A percentile compares a stretch with the other conserved stretches of the same genome.
phyloP scores from a whole-genome alignment of 1,140 invertebrate species.

The Physella acuta region DNA sequence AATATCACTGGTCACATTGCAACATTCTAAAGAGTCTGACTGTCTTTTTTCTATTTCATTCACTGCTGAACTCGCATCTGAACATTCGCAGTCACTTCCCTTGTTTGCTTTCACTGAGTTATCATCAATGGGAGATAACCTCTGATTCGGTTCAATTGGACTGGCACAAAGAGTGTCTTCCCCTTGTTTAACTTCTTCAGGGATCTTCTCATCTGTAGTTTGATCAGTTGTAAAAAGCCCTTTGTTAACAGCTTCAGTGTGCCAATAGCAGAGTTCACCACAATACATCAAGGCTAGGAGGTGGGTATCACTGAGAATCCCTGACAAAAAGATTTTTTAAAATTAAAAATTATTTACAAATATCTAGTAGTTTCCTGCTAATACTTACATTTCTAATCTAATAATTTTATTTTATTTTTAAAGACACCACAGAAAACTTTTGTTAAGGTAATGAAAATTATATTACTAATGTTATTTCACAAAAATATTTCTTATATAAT shows the following conservation, averaged over 20 bases:
- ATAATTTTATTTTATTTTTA: no score
- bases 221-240: neutral
- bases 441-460: no score
- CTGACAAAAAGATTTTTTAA: conserved; percentile 36
- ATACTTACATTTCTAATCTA: no score
- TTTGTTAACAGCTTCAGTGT: conserved; percentile 8
- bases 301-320: conserved; percentile 50
- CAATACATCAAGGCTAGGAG: conserved; percentile 51
- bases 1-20: no score
- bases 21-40: no score
- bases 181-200: neutral
- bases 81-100: neutral
- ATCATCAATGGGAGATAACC: neutral
- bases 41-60: no score
- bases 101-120: neutral
- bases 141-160: neutral
- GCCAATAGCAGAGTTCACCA: conserved; percentile 55
- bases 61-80: neutral
- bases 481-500: no score
- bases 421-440: no score
- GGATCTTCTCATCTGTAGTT: neutral
- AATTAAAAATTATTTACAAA: no score
- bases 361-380: no score
- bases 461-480: no score
- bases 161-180: neutral